These are phyloP conservation scores for Nymphalis polychloros DNA, from an alignment of 2,888 invertebrate species.

Conservation along the genomic window DNA sequence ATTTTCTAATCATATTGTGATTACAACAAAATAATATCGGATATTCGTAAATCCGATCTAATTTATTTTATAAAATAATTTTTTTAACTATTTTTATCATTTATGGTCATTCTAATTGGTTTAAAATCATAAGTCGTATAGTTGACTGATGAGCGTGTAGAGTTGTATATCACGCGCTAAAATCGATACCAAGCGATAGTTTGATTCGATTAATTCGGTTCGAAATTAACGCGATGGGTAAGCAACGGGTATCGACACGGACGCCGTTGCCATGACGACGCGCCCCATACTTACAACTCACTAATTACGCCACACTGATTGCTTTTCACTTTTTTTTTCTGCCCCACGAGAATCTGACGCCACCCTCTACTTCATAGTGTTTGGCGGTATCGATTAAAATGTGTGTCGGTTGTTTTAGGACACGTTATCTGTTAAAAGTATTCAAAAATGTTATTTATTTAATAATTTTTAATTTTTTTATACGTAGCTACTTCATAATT, in stretches of 20 bases:
- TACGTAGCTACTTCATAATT: too few species aligned
- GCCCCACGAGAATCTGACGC: constrained; percentile 77
- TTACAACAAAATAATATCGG: background rate
- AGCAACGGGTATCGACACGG: constrained; percentile 73
- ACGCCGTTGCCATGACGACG: constrained; percentile 74
- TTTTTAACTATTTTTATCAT: too few species aligned
- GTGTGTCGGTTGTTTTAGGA: constrained; percentile 46
- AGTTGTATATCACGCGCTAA: constrained; percentile 48
- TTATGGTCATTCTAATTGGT: background rate
- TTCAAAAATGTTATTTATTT: background rate
- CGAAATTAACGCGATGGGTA: constrained; percentile 77
- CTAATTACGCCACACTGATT: constrained; percentile 82
- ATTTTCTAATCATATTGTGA: background rate
- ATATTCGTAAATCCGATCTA: too few species aligned
- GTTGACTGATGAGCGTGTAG: constrained; percentile 13
- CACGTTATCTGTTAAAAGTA: constrained; percentile 10
- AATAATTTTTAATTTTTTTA: background rate
- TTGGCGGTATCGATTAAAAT: constrained; percentile 48
- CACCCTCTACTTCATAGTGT: constrained; percentile 63
- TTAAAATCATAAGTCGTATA: background rate
- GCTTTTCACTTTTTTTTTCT: constrained; percentile 79
- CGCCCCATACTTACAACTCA: constrained; percentile 81
- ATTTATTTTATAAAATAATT: too few species aligned
- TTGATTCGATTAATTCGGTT: constrained; percentile 79
- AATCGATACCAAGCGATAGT: constrained; percentile 68